Conservation (phyloP, 2,888 invertebrate species). For the Cinara cedri region DNA sequence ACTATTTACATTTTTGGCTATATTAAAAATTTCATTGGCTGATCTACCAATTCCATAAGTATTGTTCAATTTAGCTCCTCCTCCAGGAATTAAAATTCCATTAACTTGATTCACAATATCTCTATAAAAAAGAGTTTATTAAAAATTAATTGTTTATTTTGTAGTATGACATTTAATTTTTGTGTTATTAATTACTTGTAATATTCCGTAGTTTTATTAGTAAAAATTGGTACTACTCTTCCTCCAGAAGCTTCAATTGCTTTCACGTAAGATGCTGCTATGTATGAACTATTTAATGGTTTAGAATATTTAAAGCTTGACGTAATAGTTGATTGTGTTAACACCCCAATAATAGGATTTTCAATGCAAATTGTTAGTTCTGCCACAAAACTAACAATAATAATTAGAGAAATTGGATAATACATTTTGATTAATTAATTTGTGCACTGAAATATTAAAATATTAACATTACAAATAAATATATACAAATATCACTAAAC, state of each 20-base stretch:
- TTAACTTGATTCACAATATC: slow-evolving; percentile 71
- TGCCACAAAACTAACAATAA: not conserved
- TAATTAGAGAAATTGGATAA: not conserved
- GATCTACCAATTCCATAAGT: slow-evolving; percentile 77
- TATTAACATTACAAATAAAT: not conserved
- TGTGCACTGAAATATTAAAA: not conserved
- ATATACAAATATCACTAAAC: too few species aligned
- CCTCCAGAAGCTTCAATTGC: slow-evolving; percentile 86
- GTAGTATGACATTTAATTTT: not conserved
- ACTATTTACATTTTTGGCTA: slow-evolving; percentile 60
- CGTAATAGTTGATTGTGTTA: slow-evolving; percentile 70
- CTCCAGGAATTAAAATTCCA: slow-evolving; percentile 83
- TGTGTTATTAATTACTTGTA: slow-evolving; percentile 31
- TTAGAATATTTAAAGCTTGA: slow-evolving; percentile 64
- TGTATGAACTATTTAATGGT: slow-evolving; percentile 72
- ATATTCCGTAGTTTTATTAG: slow-evolving; percentile 46
- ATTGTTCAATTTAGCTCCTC: slow-evolving; percentile 74
- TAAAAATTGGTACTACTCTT: slow-evolving; percentile 77
- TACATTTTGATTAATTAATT: slow-evolving; percentile 4
- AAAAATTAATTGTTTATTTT: not conserved
- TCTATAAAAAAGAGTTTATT: slow-evolving; percentile 64
- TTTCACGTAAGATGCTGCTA: slow-evolving; percentile 87
- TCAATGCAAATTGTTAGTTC: slow-evolving; percentile 4
- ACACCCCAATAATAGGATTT: slow-evolving; percentile 72
- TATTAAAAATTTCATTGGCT: slow-evolving; percentile 68